A percentile compares a stretch with the other conserved stretches of the same genome.
These are phyloP conservation scores for Albula goreensis DNA, from an alignment of 2,113 vertebrate genomes.

Conservation along the genomic window DNA sequence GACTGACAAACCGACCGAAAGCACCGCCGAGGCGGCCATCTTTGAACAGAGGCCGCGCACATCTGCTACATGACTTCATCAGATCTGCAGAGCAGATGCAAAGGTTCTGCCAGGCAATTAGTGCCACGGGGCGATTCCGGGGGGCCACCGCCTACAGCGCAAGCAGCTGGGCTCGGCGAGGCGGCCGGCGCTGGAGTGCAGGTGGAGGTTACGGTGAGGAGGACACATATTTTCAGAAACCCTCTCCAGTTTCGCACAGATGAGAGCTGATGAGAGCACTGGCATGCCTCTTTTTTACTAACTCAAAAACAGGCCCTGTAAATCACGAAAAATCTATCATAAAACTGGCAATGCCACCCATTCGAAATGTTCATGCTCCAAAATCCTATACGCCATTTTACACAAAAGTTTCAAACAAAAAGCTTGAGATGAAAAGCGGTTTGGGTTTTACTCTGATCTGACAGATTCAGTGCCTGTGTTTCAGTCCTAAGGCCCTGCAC, in stretches of 20 bases:
- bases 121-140: neutral
- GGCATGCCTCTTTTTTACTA: neutral
- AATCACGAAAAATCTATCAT: neutral
- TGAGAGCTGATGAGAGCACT: neutral
- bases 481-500: neutral
- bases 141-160: neutral
- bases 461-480: neutral
- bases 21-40: neutral
- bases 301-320: neutral
- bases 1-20: neutral
- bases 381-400: neutral
- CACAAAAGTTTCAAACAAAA: neutral
- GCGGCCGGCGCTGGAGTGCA: neutral
- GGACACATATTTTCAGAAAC: neutral
- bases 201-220: neutral
- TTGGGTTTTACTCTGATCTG: neutral
- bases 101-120: slow-evolving; percentile 21
- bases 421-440: neutral
- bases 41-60: neutral
- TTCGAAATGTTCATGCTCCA: neutral
- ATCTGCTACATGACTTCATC: slow-evolving; percentile 24
- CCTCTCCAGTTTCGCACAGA: neutral
- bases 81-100: slow-evolving; percentile 7
- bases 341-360: neutral
- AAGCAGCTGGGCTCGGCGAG: neutral